Base-by-base conservation (phyloP, 1,140 invertebrate genomes). In the Lepeophtheirus salmonis region DNA sequence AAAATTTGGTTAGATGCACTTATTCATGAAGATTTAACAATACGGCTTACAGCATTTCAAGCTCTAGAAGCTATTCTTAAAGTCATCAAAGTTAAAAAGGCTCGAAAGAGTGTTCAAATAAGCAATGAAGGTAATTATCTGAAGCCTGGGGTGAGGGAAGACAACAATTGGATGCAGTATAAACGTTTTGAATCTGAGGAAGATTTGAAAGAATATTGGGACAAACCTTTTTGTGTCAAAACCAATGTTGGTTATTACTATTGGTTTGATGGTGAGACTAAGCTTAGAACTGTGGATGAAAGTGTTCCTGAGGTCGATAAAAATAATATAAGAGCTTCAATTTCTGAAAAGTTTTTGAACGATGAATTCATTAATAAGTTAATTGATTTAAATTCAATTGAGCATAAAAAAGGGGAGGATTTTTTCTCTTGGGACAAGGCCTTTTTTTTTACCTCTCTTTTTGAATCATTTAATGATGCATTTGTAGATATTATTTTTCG, bases 381-480 rank as follows among this genome's bases (percentile, higher is more conserved):
- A 22, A 21, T 61, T n/a, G 50, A 61, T 14, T 41, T 61, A 17
- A 61, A 61, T 23, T 52, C 50, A 16, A 20, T 61, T 4, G 59
- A 61, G 25, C 59, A 61, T 24, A 50, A 61, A 21, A 61, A 61
- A 18, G 59, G 59, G n/a, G 48, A 56, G 51, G 59, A 61, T 25
- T 52, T 53, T 23, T 61, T 61, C 59, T 55, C 17, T 18, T 21
- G 18, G 49, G 59, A 61, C 21, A 61, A 50, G 50, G 59, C 17
- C 3, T 20, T 61, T 2, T 61, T 61, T 23, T 25, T 55, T 14
- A 22, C n/a, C 50, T 20, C 14, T 17, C 49, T 61, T 6, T 53
- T 61, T 23, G 59, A 61, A 23, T 18, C 17, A 13, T 56, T 54
- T 41, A 48, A 48, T 17, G 48, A 17, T 16, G 13, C 21, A n/a